phyloP scores from a whole-genome alignment of 2,888 invertebrate genomes.

The Gymnoscelis rufifasciata region DNA sequence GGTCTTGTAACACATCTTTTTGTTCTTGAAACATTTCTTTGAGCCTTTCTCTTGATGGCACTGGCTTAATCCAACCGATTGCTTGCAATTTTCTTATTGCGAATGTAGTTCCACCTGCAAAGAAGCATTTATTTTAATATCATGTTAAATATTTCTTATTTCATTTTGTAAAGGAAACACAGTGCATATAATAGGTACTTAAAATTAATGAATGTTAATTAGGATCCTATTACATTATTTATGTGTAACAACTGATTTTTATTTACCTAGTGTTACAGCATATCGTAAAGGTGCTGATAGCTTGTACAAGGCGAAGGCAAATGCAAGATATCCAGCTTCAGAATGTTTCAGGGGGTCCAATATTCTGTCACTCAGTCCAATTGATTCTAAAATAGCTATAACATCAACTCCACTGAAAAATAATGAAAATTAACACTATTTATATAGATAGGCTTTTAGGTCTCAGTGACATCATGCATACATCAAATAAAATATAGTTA shows the following conservation, averaged over 20 bases:
- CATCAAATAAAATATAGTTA: too few species aligned
- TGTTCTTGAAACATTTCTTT: conserved; percentile 81
- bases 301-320: conserved; percentile 96
- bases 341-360: conserved; percentile 87
- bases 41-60: conserved; percentile 82
- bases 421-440: neutral
- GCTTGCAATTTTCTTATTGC: conserved; percentile 89
- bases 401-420: conserved; percentile 93
- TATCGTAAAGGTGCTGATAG: conserved; percentile 93
- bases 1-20: conserved; percentile 80
- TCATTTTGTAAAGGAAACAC: too few species aligned
- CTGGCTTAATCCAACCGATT: conserved; percentile 90
- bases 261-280: conserved; percentile 91
- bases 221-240: too few species aligned
- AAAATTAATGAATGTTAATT: too few species aligned
- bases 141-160: too few species aligned
- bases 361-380: conserved; percentile 88
- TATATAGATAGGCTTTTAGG: too few species aligned
- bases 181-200: too few species aligned
- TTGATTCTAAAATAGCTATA: conserved; percentile 84
- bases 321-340: conserved; percentile 91
- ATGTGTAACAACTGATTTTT: too few species aligned
- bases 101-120: conserved; percentile 88
- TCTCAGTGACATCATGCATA: too few species aligned
- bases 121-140: conserved; percentile 27